phyloP scores from a whole-genome alignment of 2,888 invertebrate species.

The Pyrrhia umbra region DNA sequence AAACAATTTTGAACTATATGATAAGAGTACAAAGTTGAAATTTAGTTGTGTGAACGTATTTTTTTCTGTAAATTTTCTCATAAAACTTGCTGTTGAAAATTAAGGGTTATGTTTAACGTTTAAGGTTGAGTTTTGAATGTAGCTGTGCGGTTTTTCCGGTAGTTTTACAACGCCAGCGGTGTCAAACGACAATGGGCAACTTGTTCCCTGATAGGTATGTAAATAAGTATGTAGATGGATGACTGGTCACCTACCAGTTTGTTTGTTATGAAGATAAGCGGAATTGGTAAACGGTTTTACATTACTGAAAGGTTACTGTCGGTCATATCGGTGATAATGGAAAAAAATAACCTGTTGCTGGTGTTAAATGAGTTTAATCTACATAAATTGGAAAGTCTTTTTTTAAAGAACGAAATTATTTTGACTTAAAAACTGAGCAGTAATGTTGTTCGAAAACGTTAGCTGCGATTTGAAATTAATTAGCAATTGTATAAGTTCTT shows the following conservation, averaged over 20 bases:
- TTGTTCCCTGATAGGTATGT: constrained; percentile 88
- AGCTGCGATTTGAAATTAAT: no score
- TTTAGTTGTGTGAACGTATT: constrained; percentile 40
- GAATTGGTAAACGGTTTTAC: constrained; percentile 62
- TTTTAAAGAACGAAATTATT: no score
- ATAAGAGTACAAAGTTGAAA: constrained; percentile 9
- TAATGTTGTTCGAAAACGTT: no score
- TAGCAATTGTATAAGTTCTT: no score
- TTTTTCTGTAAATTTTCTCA: constrained; percentile 77
- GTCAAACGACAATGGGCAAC: constrained; percentile 85
- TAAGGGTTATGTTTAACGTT: constrained; percentile 19
- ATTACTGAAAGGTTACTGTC: constrained; percentile 60
- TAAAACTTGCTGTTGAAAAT: constrained; percentile 36
- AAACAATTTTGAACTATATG: constrained; percentile 61
- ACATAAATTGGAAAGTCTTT: no score
- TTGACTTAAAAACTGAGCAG: no score
- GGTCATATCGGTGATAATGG: constrained; percentile 61
- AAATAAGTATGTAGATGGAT: constrained; percentile 86
- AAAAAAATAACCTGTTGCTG: constrained; percentile 37
- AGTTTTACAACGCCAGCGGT: constrained; percentile 80
- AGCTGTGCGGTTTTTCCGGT: constrained; percentile 78
- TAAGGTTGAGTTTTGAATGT: constrained; percentile 68
- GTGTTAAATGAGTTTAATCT: neutral
- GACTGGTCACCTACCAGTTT: constrained; percentile 85
- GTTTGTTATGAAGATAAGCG: constrained; percentile 71